A percentile compares a stretch with the other conserved stretches of the same genome.
Conservation (phyloP, 1,140 invertebrate genomes). For the Heliothis virescens region DNA sequence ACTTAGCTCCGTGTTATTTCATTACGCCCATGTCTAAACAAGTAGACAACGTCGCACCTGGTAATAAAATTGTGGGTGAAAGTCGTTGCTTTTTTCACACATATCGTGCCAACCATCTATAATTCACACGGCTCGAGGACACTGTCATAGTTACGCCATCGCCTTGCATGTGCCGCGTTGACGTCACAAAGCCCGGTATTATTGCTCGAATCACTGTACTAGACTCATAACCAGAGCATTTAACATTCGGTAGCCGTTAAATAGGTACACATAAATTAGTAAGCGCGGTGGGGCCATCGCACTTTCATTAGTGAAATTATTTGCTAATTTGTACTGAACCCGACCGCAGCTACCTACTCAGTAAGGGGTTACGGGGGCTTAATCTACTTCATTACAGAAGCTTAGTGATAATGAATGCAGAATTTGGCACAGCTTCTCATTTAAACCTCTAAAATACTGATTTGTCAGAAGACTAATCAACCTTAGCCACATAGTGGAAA, state of each 20-base stretch:
- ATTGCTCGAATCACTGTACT: conserved; percentile 53
- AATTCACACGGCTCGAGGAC: conserved; percentile 57
- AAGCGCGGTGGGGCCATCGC: conserved; percentile 53
- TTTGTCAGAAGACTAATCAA: neutral
- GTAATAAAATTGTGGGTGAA: conserved; percentile 51
- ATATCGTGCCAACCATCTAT: conserved; percentile 51
- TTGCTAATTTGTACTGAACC: conserved; percentile 75
- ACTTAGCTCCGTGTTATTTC: conserved; percentile 33
- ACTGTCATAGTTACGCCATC: conserved; percentile 53
- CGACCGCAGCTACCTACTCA: conserved; percentile 58
- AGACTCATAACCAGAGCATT: conserved; percentile 53
- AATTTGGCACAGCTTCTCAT: conserved; percentile 43
- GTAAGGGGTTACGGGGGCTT: conserved; percentile 64
- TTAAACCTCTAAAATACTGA: neutral
- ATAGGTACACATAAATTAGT: conserved; percentile 57
- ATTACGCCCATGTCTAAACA: conserved; percentile 39
- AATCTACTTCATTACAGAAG: conserved; percentile 71
- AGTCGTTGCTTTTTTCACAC: conserved; percentile 48
- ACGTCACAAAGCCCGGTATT: conserved; percentile 36
- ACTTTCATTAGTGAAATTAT: conserved; percentile 76
- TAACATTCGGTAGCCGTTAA: conserved; percentile 51
- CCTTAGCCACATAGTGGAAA: neutral
- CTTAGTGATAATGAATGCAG: conserved; percentile 72
- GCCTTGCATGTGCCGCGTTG: conserved; percentile 38
- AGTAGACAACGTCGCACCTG: conserved; percentile 35